Conservation (phyloP, 2,888 invertebrate genomes). For the Anarsia innoxiella region DNA sequence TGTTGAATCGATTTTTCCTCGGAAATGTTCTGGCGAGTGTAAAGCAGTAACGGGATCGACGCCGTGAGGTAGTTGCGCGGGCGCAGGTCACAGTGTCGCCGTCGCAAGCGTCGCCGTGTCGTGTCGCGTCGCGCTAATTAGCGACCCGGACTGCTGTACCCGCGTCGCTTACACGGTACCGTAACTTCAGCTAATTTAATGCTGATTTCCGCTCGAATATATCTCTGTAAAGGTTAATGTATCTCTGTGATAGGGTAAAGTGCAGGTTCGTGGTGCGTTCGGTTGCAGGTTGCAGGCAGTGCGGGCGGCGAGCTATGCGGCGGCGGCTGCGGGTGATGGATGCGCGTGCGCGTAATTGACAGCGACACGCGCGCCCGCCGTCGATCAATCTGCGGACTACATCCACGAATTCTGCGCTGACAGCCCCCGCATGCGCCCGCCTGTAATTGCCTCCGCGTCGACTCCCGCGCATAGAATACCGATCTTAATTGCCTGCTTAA, state of each 20-base stretch:
- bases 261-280: neutral
- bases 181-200: too few species aligned
- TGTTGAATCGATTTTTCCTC: neutral
- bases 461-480: constrained; percentile 12
- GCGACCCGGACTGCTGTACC: neutral
- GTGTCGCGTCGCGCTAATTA: constrained; percentile 1
- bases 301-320: neutral
- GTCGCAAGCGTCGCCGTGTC: neutral
- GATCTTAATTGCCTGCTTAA: constrained; percentile 9
- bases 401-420: constrained; percentile 3
- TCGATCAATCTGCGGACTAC: constrained; percentile 3
- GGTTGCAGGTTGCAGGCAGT: neutral
- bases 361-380: constrained; percentile 23
- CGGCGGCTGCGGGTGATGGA: constrained; percentile 35
- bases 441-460: constrained; percentile 6
- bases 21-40: neutral
- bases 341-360: constrained; percentile 42
- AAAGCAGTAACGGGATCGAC: neutral
- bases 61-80: neutral
- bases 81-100: neutral
- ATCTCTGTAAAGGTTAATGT: too few species aligned
- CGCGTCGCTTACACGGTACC: neutral
- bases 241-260: neutral
- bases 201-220: too few species aligned
- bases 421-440: neutral